Evolutionary conservation across 1,140 invertebrate genomes (phyloP).

Genomic region (Phortica variegata): DNA sequence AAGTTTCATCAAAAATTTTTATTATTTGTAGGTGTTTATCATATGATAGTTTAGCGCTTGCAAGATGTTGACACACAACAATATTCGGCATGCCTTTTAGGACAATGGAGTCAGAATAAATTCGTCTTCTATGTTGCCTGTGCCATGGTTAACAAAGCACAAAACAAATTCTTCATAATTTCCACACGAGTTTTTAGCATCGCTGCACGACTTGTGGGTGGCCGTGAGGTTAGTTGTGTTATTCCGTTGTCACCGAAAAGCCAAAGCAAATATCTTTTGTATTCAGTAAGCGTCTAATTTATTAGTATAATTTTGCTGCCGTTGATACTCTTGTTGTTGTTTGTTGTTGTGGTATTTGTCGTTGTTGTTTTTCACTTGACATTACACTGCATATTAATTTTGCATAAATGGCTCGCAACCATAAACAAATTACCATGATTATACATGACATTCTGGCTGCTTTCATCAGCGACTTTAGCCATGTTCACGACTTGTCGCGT

Average conservation of each 20-base stretch:
- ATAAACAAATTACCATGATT: slow-evolving; percentile 4
- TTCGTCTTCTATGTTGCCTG: slow-evolving; percentile 16
- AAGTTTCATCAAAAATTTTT: no score
- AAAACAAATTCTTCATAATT: background rate
- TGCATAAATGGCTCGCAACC: slow-evolving; percentile 2
- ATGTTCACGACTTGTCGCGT: no score
- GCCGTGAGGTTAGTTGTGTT: no score
- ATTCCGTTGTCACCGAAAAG: background rate
- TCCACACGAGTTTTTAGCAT: background rate
- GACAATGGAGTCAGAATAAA: slow-evolving; percentile 19
- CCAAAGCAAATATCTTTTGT: background rate
- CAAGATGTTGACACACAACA: slow-evolving; percentile 1
- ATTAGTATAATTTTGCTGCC: slow-evolving; percentile 1
- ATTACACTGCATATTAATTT: slow-evolving; percentile 5
- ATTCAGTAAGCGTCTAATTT: background rate
- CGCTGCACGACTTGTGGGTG: no score
- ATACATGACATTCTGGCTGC: background rate
- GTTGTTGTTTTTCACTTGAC: background rate
- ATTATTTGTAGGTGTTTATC: no score
- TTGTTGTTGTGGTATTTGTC: background rate
- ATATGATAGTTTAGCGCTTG: no score
- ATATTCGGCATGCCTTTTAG: slow-evolving; percentile 8
- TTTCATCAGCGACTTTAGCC: background rate
- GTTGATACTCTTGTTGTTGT: background rate
- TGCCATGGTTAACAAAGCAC: background rate